A percentile compares a stretch with the other conserved stretches of the same genome.
Conservation (phyloP, 2,113 vertebrate species). For the Mohoua ochrocephala region DNA sequence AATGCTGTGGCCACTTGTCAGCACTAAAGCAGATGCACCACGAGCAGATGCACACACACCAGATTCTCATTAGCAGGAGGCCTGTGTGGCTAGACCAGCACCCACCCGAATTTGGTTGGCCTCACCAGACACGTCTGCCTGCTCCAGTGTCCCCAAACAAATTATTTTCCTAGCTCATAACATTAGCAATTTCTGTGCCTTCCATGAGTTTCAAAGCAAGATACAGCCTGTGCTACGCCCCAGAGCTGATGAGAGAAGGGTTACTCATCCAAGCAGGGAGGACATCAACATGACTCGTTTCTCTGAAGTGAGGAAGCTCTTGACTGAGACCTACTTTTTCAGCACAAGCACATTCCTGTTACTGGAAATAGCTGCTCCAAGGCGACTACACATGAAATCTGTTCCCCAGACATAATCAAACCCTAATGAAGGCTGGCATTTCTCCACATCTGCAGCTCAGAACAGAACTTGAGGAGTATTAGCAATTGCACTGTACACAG, state of each 20-base stretch:
- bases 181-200: neutral
- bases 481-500: neutral
- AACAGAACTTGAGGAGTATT: neutral
- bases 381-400: neutral
- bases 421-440: conserved; percentile 9
- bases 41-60: neutral
- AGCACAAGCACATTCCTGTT: neutral
- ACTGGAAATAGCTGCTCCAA: neutral
- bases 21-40: neutral
- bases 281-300: neutral
- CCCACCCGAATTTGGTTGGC: neutral
- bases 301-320: neutral
- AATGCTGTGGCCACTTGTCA: neutral
- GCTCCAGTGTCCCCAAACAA: neutral
- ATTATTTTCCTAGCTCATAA: neutral
- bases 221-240: neutral
- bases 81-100: neutral
- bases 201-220: neutral
- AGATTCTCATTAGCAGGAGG: neutral
- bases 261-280: neutral
- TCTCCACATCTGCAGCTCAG: neutral
- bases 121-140: neutral
- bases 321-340: neutral
- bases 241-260: neutral
- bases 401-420: neutral